phyloP scores from a whole-genome alignment of 2,113 vertebrate species.

The Tursiops truncatus region DNA sequence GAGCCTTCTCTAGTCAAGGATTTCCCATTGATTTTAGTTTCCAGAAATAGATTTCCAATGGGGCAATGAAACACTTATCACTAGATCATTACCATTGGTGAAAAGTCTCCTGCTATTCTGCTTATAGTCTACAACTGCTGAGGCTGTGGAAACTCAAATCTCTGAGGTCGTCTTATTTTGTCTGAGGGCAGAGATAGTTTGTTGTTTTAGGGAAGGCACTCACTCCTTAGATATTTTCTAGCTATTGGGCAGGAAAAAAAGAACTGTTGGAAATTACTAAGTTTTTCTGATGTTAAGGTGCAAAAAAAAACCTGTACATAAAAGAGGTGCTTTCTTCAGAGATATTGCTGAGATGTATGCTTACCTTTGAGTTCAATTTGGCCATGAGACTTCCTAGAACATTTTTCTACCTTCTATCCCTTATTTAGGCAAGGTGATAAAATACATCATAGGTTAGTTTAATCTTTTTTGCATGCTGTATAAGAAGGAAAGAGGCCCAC shows the following conservation, averaged over 20 bases:
- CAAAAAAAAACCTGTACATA: not conserved
- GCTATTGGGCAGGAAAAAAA: not conserved
- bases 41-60: slow-evolving; percentile 3
- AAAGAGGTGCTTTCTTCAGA: not conserved
- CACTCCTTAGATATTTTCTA: not conserved
- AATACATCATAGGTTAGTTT: not conserved
- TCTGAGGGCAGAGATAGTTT: slow-evolving; percentile 44
- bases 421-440: not conserved
- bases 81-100: not conserved
- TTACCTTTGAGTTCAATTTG: not conserved
- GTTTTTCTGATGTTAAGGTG: not conserved
- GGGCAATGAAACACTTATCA: not conserved
- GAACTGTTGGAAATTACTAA: not conserved
- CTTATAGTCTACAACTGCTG: not conserved
- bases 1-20: not conserved
- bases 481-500: not conserved
- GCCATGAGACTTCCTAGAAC: not conserved
- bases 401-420: not conserved
- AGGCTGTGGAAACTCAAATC: slow-evolving; percentile 18
- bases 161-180: slow-evolving; percentile 38
- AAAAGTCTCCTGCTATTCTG: slow-evolving; percentile 7
- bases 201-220: slow-evolving; percentile 44
- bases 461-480: not conserved
- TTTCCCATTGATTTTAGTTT: not conserved
- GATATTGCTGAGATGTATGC: not conserved